Evolutionary conservation across 2,888 invertebrate species (phyloP).

Genomic region (Cheilosia vulpina): DNA sequence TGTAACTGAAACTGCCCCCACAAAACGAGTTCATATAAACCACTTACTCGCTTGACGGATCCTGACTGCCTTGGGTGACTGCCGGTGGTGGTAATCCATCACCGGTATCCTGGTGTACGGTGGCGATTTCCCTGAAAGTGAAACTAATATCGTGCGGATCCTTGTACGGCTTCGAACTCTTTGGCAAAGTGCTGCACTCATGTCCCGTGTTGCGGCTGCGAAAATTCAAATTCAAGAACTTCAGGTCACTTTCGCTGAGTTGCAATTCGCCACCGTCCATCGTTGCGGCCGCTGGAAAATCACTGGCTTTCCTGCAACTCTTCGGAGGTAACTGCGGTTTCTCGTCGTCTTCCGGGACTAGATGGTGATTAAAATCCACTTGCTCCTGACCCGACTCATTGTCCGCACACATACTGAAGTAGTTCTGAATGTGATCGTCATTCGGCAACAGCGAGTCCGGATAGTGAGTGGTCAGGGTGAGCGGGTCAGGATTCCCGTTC

Average conservation of each 20-base stretch:
- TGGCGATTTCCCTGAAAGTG: slow-evolving; percentile 81
- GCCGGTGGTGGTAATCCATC: slow-evolving; percentile 57
- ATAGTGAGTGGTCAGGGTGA: slow-evolving; percentile 64
- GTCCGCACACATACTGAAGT: slow-evolving; percentile 78
- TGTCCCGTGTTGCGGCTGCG: slow-evolving; percentile 78
- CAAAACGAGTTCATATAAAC: slow-evolving; percentile 14
- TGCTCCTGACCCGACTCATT: slow-evolving; percentile 74
- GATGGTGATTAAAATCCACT: slow-evolving; percentile 67
- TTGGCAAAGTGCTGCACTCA: slow-evolving; percentile 79
- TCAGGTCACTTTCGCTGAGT: slow-evolving; percentile 82
- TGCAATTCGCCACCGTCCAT: slow-evolving; percentile 76
- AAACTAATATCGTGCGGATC: slow-evolving; percentile 82
- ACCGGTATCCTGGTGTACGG: slow-evolving; percentile 49
- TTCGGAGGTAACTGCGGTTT: slow-evolving; percentile 67
- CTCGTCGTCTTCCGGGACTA: slow-evolving; percentile 63
- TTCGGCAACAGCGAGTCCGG: slow-evolving; percentile 63
- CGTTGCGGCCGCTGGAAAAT: not conserved
- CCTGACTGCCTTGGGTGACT: slow-evolving; percentile 54
- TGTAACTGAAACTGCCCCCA: not conserved
- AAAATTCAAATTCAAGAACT: slow-evolving; percentile 82
- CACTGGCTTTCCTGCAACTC: slow-evolving; percentile 31
- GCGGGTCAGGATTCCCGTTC: slow-evolving; percentile 50
- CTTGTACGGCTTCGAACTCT: slow-evolving; percentile 81
- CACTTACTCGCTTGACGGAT: slow-evolving; percentile 74
- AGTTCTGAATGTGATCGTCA: slow-evolving; percentile 80